These are phyloP conservation scores for Percopsis omiscomaycus DNA, from an alignment of 2,797 vertebrate genomes.

Conservation along the genomic window DNA sequence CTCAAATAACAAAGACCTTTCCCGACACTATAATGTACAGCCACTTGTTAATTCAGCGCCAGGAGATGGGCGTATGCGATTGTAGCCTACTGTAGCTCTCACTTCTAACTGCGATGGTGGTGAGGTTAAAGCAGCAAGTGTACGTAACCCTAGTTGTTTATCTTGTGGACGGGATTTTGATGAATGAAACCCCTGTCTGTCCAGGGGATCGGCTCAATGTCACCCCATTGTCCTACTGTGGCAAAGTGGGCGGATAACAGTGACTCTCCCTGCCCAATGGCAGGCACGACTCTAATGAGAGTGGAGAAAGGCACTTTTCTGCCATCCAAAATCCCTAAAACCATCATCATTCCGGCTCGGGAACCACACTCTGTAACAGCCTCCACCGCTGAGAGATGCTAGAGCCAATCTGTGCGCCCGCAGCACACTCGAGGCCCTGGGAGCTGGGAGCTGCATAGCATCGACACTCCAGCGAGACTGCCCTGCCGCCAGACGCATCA, in stretches of 20 bases:
- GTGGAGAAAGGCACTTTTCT: constrained; percentile 76
- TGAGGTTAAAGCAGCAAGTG: constrained; percentile 37
- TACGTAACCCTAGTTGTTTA: constrained; percentile 57
- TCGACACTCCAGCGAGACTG: constrained; percentile 35
- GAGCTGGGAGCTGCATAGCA: constrained; percentile 74
- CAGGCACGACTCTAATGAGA: constrained; percentile 87
- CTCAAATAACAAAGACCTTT: too few species aligned
- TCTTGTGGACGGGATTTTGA: constrained; percentile 43
- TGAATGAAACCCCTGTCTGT: constrained; percentile 69
- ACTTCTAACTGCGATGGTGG: constrained; percentile 45
- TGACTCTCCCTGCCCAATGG: constrained; percentile 86
- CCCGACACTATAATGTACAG: background rate
- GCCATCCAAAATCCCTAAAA: constrained; percentile 86
- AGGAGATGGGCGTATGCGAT: constrained; percentile 23
- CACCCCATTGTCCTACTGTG: constrained; percentile 80
- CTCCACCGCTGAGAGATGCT: constrained; percentile 85
- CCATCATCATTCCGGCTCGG: constrained; percentile 82
- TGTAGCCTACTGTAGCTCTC: constrained; percentile 28
- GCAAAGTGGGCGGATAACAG: constrained; percentile 86
- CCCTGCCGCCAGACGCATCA: constrained; percentile 65
- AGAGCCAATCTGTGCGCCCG: constrained; percentile 72
- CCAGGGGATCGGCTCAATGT: constrained; percentile 76
- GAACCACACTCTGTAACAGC: constrained; percentile 79
- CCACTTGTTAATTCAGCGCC: constrained; percentile 48
- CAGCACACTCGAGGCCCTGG: constrained; percentile 78